Base-by-base conservation (phyloP, 1,140 invertebrate species). In the Pogonus chalceus region DNA sequence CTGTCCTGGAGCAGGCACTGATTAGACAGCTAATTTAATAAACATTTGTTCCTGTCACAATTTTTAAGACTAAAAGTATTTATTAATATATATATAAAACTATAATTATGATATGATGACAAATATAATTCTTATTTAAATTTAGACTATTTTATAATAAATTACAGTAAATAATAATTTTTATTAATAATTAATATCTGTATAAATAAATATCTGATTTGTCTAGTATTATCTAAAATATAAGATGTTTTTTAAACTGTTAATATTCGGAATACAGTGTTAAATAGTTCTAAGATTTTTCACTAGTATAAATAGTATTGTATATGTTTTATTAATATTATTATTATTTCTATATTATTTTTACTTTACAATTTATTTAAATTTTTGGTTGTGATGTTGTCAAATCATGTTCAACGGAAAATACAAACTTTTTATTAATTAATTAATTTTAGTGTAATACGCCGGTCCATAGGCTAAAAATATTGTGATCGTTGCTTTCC, bases 261-360 rank as follows among this genome's bases (percentile, higher is more conserved):
- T 43, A 43, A 43, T 43, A 43, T 43, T 43, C 37, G 37, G 37
- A 43, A 43, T 43, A 43, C 37, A 43, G 37, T 43, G 37, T 43
- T 43, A 43, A 43, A 43, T 43, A 43, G 37, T 43, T 43, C 9
- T 43, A 43, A 43, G 37, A 43, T 43, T 43, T 43, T 43, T 43
- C 37, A 43, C 37, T 43, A 43, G 37, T 43, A 43, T 43, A 43
- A 43, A 12, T 43, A 43, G 37, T 12, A 43, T 9, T 31, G 26
- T 31, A 31, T 31, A 31, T 31, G 26, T 31, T 31, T 31, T 14
- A 7, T 31, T 31, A 31, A 4, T 31, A 12, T 43, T 43, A 43
- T 43, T 18, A 43, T 18, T 43, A 43, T 18, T 43, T 9, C 18
- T 43, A 12, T 31, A 31, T 31, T 31, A 31, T 14, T 31, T 31